Conservation (phyloP, 1,140 invertebrate genomes). For the Pseudobourletiella spinata region DNA sequence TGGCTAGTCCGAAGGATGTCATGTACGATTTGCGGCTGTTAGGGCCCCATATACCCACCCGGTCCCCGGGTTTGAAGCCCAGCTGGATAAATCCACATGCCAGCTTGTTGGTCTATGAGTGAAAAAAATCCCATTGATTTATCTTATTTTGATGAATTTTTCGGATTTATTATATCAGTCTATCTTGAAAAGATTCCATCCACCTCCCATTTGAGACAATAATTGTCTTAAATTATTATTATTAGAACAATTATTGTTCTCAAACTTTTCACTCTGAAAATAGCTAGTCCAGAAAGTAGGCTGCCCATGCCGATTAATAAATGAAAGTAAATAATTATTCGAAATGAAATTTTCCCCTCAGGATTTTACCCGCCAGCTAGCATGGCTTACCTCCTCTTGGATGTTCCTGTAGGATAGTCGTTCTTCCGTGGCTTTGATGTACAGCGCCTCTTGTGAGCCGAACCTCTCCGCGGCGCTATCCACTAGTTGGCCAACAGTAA, state of each 20-base stretch:
- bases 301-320: neutral
- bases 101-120: conserved; percentile 60
- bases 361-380: too few relatives aligned
- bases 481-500: conserved; percentile 54
- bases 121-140: neutral
- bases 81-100: conserved; percentile 68
- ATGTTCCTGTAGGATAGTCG: conserved; percentile 55
- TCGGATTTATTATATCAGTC: conserved; percentile 62
- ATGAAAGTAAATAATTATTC: too few relatives aligned
- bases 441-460: conserved; percentile 51
- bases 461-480: conserved; percentile 48
- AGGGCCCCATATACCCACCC: conserved; percentile 80
- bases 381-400: conserved; percentile 49
- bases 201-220: conserved; percentile 42
- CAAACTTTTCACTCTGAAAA: neutral
- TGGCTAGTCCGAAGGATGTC: conserved; percentile 67
- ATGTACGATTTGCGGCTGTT: too few relatives aligned
- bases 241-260: conserved; percentile 39
- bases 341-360: too few relatives aligned
- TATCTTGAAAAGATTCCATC: conserved; percentile 69
- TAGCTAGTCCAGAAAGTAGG: conserved; percentile 42
- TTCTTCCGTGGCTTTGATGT: conserved; percentile 47
- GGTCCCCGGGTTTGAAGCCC: conserved; percentile 69
- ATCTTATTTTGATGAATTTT: conserved; percentile 64
- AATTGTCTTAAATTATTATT: too few relatives aligned